Base-by-base conservation (phyloP, 2,888 invertebrate genomes). In the Philonicus albiceps region DNA sequence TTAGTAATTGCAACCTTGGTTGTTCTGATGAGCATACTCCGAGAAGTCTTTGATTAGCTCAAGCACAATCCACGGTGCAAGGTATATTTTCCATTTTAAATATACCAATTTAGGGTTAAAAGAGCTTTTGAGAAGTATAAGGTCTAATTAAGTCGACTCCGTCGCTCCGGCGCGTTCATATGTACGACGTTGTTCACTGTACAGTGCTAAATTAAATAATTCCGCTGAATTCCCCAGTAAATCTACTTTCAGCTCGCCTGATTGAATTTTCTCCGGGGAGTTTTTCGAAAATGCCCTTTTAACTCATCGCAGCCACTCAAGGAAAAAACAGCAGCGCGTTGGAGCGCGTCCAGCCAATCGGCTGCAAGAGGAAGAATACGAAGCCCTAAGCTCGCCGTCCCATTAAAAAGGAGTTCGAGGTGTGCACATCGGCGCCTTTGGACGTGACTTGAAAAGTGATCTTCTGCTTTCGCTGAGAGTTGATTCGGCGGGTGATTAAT, bases 391-490 rank as follows among this genome's bases (percentile, higher is more conserved):
- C 11, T 64, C 64, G 19, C 64, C 64, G 11, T 22, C 64, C 64
- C 64, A 64, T 64, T 64, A 64, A 76, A 76, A 37, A 76, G 40
- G 34, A 22, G 76, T 76, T 76, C 40, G 76, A 76, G 76, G 76
- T 37, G 37, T n/a, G 76, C 16, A 76, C 76, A 40, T 76, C 40
- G 76, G 76, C 76, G 40, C 76, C 40, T 76, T 43, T 43, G 22
- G 22, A 76, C 76, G 76, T 76, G 76, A 76, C 76, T 76, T 76
- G 76, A 76, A 76, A 76, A 19, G 43, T 76, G 40, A 76, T 37
- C 37, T 22, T 11, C 64, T 27, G 27, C 27, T 22, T 27, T 27
- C 27, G 64, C 11, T 2, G 76, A 22, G 76, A 76, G 40, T 76
- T 76, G 40, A 19, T 76, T 40, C 40, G 40, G 40, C 76, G 37